These are phyloP conservation scores for Machimus atricapillus DNA, from an alignment of 2,888 invertebrate genomes.

Conservation along the genomic window DNA sequence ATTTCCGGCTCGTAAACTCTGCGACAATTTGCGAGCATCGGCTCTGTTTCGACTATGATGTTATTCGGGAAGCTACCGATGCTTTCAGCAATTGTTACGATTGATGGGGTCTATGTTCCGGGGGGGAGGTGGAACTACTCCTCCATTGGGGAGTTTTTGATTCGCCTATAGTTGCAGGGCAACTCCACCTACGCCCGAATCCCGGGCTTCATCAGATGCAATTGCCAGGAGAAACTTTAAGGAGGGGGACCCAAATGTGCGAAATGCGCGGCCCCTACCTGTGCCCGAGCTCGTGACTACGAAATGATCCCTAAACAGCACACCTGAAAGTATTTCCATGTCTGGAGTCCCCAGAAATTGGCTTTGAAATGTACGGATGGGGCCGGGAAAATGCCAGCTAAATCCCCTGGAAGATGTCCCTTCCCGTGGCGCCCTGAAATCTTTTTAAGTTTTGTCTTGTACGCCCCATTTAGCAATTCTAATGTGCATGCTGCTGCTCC, in stretches of 20 bases:
- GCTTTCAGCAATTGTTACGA: not conserved
- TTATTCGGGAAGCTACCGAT: not conserved
- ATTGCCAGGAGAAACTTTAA: not conserved
- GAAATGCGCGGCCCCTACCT: not conserved
- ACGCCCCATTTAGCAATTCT: conserved; percentile 33
- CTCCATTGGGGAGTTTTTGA: not conserved
- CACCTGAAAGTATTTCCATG: not conserved
- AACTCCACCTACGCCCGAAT: not conserved
- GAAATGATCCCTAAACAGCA: not conserved
- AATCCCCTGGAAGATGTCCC: not conserved
- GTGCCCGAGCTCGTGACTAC: not conserved
- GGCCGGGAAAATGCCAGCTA: not conserved
- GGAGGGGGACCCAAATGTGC: not conserved
- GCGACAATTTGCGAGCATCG: not conserved
- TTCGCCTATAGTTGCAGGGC: not conserved
- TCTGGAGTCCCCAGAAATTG: not conserved
- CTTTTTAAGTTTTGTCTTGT: conserved; percentile 32
- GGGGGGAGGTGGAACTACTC: not conserved
- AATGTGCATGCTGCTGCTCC: conserved; percentile 25
- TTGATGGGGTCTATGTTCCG: not conserved
- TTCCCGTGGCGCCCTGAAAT: not conserved
- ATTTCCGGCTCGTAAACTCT: not conserved
- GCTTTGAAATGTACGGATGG: not conserved
- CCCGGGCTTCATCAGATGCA: not conserved
- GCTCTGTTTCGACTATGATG: not conserved